Conservation (phyloP, 2,113 vertebrate genomes). For the Prunella himalayana region DNA sequence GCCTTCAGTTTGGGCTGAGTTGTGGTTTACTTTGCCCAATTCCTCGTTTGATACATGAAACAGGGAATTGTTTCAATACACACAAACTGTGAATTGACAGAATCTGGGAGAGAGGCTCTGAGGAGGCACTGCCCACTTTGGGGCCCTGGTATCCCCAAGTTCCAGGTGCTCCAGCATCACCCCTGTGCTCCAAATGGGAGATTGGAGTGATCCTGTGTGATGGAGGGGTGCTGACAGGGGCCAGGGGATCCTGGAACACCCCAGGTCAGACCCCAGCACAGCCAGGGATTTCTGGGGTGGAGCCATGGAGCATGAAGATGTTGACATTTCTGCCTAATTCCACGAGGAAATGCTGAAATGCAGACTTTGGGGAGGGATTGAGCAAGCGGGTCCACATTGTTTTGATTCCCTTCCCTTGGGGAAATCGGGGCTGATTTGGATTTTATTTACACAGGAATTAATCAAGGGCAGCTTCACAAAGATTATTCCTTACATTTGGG, state of each 20-base stretch:
- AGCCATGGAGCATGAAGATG: neutral
- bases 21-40: rapidly evolving
- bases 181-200: rapidly evolving
- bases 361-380: neutral
- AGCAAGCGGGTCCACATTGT: neutral
- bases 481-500: neutral
- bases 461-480: neutral
- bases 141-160: rapidly evolving
- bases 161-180: rapidly evolving
- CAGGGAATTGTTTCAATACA: no score
- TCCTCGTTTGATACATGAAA: no score
- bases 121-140: neutral
- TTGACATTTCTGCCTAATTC: neutral
- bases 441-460: neutral
- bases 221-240: neutral
- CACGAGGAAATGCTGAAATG: neutral
- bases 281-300: neutral
- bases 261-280: neutral
- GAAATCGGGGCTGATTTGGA: neutral
- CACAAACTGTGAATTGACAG: rapidly evolving
- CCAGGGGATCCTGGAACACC: neutral
- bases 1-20: neutral
- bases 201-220: no score
- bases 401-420: neutral
- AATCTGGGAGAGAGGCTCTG: neutral